A percentile compares a stretch with the other conserved stretches of the same genome.
These are phyloP conservation scores for Danio albolineatus DNA, from an alignment of 2,797 vertebrate species.

Conservation along the genomic window DNA sequence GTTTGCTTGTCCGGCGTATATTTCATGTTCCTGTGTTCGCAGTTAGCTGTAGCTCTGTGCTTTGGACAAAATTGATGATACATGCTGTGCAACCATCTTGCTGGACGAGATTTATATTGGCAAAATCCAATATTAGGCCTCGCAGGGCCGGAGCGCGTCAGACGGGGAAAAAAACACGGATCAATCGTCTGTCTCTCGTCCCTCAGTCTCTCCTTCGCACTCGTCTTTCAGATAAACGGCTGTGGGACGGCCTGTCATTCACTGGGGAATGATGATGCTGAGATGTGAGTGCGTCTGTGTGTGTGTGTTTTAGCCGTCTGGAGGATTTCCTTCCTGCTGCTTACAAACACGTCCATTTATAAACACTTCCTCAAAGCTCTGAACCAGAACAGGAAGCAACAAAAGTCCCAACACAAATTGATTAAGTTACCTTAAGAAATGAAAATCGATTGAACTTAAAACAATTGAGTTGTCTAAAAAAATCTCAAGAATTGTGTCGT, in stretches of 20 bases:
- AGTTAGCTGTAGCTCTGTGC: conserved; percentile 41
- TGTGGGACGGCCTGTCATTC: conserved; percentile 54
- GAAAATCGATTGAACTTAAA: too few relatives aligned
- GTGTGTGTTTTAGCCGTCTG: conserved; percentile 4
- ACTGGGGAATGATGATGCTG: not conserved
- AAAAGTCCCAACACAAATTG: too few relatives aligned
- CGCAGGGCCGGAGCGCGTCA: conserved; percentile 21
- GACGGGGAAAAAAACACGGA: conserved; percentile 51
- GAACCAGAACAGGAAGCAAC: not conserved
- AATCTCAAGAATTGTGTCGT: too few relatives aligned
- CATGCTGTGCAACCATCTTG: not conserved
- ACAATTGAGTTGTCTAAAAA: too few relatives aligned
- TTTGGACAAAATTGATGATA: conserved; percentile 39
- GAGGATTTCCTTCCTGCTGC: not conserved
- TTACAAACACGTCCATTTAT: not conserved
- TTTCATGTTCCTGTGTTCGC: conserved; percentile 16
- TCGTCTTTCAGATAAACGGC: conserved; percentile 57
- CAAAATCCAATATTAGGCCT: conserved; percentile 41
- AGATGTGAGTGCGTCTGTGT: conserved; percentile 26
- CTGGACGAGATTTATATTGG: conserved; percentile 36
- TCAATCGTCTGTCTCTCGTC: conserved; percentile 60
- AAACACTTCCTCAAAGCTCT: not conserved
- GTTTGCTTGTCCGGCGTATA: not conserved
- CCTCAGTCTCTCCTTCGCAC: conserved; percentile 56
- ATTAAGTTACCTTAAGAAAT: too few relatives aligned